These are phyloP conservation scores for Girardinus metallicus DNA, from an alignment of 2,797 vertebrate genomes.

Conservation along the genomic window DNA sequence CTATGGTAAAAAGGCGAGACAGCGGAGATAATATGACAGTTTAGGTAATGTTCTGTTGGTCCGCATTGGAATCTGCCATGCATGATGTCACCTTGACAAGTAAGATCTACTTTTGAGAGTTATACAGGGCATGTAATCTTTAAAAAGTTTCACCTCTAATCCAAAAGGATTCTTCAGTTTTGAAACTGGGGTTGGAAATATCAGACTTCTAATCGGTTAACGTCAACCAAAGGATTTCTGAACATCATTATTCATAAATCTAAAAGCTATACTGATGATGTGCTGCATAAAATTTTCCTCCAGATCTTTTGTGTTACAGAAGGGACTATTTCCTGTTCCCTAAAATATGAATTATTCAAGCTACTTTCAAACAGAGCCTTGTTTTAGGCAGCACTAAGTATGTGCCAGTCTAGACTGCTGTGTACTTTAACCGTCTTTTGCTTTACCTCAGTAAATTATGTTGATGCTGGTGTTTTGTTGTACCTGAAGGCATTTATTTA, in stretches of 20 bases:
- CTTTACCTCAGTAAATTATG: neutral
- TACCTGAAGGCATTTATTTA: neutral
- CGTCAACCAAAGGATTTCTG: neutral
- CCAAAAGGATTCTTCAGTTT: too few species aligned
- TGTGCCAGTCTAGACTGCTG: neutral
- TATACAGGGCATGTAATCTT: too few species aligned
- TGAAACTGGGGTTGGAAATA: too few species aligned
- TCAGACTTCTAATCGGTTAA: neutral
- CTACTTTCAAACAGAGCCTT: neutral
- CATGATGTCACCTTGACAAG: too few species aligned
- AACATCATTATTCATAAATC: neutral
- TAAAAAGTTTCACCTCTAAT: too few species aligned
- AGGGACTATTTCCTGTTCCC: neutral
- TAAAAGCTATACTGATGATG: neutral
- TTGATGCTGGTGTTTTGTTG: neutral
- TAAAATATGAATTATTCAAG: neutral
- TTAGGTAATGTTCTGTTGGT: too few species aligned
- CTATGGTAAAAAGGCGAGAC: too few species aligned
- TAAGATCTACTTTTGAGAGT: too few species aligned
- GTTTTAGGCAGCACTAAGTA: neutral
- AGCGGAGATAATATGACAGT: too few species aligned
- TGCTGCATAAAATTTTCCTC: too few species aligned
- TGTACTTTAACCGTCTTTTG: neutral
- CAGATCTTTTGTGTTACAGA: neutral
- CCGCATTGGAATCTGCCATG: too few species aligned